Conservation (phyloP, 2,888 invertebrate species). For the Tetragonisca angustula region DNA sequence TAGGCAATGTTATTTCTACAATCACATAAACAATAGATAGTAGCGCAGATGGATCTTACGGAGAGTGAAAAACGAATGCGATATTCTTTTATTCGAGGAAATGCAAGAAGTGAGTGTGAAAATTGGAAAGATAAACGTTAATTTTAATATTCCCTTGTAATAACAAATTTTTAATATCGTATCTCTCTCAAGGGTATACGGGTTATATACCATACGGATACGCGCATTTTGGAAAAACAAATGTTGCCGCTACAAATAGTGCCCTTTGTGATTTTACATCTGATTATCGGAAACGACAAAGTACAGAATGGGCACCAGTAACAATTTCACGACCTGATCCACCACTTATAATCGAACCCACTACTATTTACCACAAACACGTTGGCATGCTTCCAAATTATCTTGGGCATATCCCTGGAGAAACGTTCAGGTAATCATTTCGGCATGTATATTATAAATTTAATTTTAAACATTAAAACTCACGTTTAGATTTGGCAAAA, state of each 20-base stretch:
- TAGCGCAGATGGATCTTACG: conserved; percentile 58
- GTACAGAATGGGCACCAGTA: conserved; percentile 91
- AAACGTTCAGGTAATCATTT: conserved; percentile 86
- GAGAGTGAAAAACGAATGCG: conserved; percentile 65
- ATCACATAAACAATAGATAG: not conserved
- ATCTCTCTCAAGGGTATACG: conserved; percentile 85
- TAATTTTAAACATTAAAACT: conserved; percentile 16
- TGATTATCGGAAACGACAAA: conserved; percentile 89
- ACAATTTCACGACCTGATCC: conserved; percentile 86
- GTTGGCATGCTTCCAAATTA: conserved; percentile 91
- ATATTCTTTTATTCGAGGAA: conserved; percentile 70
- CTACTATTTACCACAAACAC: conserved; percentile 90
- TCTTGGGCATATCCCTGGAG: conserved; percentile 91
- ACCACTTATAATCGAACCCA: conserved; percentile 84
- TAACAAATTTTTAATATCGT: not conserved
- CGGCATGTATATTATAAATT: conserved; percentile 1
- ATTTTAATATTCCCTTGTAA: not conserved
- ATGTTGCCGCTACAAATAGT: conserved; percentile 88
- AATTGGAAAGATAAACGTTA: not conserved
- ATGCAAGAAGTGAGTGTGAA: conserved; percentile 65
- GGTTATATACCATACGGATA: conserved; percentile 89
- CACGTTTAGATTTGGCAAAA: conserved; percentile 88
- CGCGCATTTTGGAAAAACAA: conserved; percentile 87
- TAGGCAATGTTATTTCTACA: not conserved
- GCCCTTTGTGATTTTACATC: conserved; percentile 91